Evolutionary conservation across 2,113 vertebrate genomes (phyloP).

Genomic region (Microcebus griseorufus): DNA sequence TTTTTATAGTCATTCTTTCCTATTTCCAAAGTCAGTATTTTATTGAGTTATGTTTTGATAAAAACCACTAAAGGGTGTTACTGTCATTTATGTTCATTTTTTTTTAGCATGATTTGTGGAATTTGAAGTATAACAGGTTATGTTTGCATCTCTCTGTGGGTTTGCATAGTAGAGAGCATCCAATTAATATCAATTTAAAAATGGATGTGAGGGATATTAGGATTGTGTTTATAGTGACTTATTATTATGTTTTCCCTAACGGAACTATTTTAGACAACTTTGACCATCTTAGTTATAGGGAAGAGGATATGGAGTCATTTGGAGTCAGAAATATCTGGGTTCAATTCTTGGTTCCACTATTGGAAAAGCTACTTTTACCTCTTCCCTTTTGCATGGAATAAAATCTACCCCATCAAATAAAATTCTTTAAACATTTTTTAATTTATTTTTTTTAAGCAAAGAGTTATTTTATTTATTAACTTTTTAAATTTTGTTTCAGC

Average conservation of each 20-base stretch:
- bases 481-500: too few relatives aligned
- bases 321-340: background rate
- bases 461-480: too few relatives aligned
- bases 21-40: background rate
- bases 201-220: background rate
- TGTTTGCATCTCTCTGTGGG: background rate
- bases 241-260: background rate
- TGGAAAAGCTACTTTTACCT: background rate
- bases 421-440: background rate
- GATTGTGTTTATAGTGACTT: background rate
- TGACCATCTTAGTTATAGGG: background rate
- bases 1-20: background rate
- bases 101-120: conserved; percentile 3
- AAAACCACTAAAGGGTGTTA: background rate
- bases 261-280: background rate
- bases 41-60: background rate
- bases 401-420: background rate
- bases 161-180: background rate
- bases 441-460: too few relatives aligned
- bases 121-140: background rate
- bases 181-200: conserved; percentile 9
- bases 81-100: background rate
- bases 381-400: background rate
- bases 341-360: background rate
- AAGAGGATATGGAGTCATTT: background rate